These are phyloP conservation scores for Epirrita christyi DNA, from an alignment of 2,888 invertebrate genomes.

Conservation along the genomic window DNA sequence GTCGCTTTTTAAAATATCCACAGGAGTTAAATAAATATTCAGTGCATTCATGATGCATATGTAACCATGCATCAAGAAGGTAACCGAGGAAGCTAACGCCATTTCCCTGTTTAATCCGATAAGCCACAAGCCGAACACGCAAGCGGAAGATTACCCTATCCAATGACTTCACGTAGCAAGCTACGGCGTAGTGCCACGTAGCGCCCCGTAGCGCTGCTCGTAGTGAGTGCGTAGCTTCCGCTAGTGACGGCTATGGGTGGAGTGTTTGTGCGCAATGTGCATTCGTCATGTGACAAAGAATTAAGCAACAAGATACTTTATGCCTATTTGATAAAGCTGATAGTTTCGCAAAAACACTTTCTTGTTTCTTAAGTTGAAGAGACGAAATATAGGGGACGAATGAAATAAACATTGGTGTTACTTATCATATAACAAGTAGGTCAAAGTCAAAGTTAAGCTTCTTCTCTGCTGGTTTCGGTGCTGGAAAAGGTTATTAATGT, in stretches of 20 bases:
- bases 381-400: constrained; percentile 3
- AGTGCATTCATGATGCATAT: no score
- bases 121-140: constrained; percentile 20
- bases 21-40: no score
- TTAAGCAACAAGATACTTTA: constrained; percentile 3
- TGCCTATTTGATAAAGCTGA: background rate
- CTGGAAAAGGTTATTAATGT: no score
- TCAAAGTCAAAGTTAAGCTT: background rate
- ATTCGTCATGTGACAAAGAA: background rate
- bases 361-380: no score
- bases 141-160: constrained; percentile 29
- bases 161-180: constrained; percentile 18
- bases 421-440: constrained; percentile 15
- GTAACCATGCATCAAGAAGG: no score
- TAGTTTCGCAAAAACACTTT: no score
- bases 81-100: background rate
- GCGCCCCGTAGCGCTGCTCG: constrained; percentile 1
- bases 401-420: constrained; percentile 12
- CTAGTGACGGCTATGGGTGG: background rate
- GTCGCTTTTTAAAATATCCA: no score
- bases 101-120: constrained; percentile 6
- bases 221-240: background rate
- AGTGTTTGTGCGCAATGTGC: background rate
- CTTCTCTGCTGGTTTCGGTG: background rate
- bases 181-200: constrained; percentile 12